Percentiles rank a stretch among this genome's conserved stretches.
Conservation (phyloP, 23 tunicate genomes). For the Botrylloides violaceus region DNA sequence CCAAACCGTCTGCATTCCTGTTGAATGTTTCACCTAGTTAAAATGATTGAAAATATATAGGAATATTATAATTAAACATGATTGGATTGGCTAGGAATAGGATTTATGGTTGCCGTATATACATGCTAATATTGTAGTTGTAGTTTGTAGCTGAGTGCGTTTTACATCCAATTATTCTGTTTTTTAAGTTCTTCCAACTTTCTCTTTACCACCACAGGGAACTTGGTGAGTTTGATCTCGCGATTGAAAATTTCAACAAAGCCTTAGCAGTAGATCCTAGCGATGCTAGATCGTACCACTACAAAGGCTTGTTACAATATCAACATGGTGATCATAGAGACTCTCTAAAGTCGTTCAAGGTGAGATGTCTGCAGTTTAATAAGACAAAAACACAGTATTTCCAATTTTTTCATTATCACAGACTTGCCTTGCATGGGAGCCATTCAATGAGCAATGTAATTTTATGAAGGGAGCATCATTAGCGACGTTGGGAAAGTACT, state of each 20-base stretch:
- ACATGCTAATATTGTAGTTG: too few relatives aligned
- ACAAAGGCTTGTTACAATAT: conserved; percentile 40
- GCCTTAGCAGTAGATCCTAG: conserved; percentile 31
- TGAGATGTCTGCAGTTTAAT: too few relatives aligned
- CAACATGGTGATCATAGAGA: conserved; percentile 35
- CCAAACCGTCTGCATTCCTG: too few relatives aligned
- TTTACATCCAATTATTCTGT: too few relatives aligned
- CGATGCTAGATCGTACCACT: conserved; percentile 25
- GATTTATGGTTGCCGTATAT: too few relatives aligned
- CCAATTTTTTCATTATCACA: conserved; percentile 10
- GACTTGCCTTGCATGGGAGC: conserved; percentile 46
- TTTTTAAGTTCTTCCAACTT: too few relatives aligned
- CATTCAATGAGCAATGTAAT: conserved; percentile 40
- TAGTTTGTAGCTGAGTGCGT: too few relatives aligned
- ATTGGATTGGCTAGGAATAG: too few relatives aligned
- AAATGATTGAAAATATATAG: too few relatives aligned
- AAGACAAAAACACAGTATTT: too few relatives aligned
- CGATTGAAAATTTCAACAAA: conserved; percentile 37
- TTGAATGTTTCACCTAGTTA: too few relatives aligned
- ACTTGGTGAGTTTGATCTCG: conserved; percentile 44
- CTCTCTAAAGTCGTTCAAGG: conserved; percentile 47
- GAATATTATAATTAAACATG: too few relatives aligned
- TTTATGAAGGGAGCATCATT: conserved; percentile 42
- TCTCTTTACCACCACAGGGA: conserved; percentile 30
- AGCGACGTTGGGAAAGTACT: conserved; percentile 53